Evolutionary conservation across 1,140 invertebrate genomes (phyloP), one percentile per base, ranked within the genome.

Genomic region (Artemia franciscana): DNA sequence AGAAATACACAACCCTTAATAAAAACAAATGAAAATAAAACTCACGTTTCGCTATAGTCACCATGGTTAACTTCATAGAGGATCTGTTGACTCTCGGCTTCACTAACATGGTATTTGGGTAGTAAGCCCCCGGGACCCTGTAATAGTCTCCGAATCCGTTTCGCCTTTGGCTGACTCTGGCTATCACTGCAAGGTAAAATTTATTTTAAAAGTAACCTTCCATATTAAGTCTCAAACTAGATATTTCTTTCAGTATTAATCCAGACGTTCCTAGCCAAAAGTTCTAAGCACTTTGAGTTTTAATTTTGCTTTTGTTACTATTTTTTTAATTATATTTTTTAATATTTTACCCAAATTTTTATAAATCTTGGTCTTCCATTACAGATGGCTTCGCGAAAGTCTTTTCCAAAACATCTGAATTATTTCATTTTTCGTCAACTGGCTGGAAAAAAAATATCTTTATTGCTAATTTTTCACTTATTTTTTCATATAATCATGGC

Each of bases 31-130:
- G 18, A 57, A 28, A 23, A 59, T 12, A 57, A 3, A 39, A 73
- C 74, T 73, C 67, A 79, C 75, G 84, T 77, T 75, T 93, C 90
- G 21, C 73, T 73, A 70, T 84, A 85, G 69, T 87, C 82, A 60
- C 80, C 77, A 63, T 82, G 77, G 71, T 89, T 91, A 57, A 93
- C 81, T 57, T 76, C 79, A 72, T 88, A 85, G 23, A 95, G 77
- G 67, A 89, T 80, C 68, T 88, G 80, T 72, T 93, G 91, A 7
- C 89, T 88, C 64, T 80, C 77, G 24, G 87, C 84, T 69, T 91
- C 84, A 58, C 80, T 78, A 26, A 75, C 73, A 66, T 82, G 84
- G 74, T 88, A 95, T 0, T 79, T 74, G 1, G 88, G 87, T 30
- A 97, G 70, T 27, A 94, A 75, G 18, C 88, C 89, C 2, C 86